These are phyloP conservation scores for Zosterops borbonicus DNA, from an alignment of 2,113 vertebrate genomes.

Conservation along the genomic window DNA sequence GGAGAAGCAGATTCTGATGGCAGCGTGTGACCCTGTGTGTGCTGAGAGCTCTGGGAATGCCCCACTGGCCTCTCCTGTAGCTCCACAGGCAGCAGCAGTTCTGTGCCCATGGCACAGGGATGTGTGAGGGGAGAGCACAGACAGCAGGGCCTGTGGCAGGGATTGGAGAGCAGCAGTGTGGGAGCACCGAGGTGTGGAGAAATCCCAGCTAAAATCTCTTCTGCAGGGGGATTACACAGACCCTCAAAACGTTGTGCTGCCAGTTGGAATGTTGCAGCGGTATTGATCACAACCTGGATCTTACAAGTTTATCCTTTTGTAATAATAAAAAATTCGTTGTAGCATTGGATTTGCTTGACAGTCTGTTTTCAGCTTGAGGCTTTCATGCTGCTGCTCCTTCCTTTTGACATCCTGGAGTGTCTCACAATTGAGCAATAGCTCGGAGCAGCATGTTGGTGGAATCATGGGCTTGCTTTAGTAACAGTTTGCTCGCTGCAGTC, in stretches of 20 bases:
- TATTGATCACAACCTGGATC: background rate
- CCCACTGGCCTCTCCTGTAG: fast-evolving
- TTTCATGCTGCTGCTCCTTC: constrained; percentile 39
- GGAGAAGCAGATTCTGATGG: background rate
- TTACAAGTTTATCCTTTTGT: background rate
- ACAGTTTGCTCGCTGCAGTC: constrained; percentile 34
- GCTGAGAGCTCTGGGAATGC: background rate
- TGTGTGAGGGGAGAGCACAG: background rate
- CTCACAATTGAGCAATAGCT: constrained; percentile 58
- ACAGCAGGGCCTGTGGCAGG: background rate
- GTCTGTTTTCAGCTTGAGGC: constrained; percentile 23
- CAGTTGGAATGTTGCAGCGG: background rate
- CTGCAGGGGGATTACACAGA: background rate
- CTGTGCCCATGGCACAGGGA: background rate
- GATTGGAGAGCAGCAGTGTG: background rate
- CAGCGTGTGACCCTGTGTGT: background rate
- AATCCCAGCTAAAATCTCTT: background rate
- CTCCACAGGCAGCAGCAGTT: background rate
- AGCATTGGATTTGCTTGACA: background rate
- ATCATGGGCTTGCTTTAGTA: constrained; percentile 23
- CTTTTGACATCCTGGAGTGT: constrained; percentile 18
- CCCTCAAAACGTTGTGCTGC: background rate
- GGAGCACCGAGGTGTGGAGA: fast-evolving
- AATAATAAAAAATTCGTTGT: background rate
- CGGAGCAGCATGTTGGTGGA: constrained; percentile 34